Evolutionary conservation across 2,888 invertebrate genomes (phyloP), one percentile per base, ranked within the genome.

Genomic region (Tenthredo mesomela): DNA sequence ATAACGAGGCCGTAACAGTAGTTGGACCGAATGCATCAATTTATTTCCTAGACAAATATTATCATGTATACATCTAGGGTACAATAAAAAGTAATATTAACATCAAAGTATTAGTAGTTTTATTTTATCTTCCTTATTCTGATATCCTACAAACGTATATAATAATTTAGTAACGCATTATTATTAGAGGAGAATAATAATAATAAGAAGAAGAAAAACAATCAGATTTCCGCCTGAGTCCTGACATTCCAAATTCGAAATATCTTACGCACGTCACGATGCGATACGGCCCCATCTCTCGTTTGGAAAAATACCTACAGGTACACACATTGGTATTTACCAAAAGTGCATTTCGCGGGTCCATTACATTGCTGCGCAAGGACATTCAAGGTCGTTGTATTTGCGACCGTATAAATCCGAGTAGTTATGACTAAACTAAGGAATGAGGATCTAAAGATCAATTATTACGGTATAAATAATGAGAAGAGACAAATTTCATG

Each of bases 61-160:
- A 61, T 54, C 61, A 89, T 91, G 89, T 90, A 88, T 89, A 67
- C 47, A 43, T 88, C 89, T 90, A 91, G 90, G 87, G 82, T 82
- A 82, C 43, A 82, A 91, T 90, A 90, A 91, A 90, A 87, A 86
- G 18, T 29, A 67, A 70, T 37, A 82, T 67, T 67, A 82, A 37
- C 21, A 82, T 25, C 65, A 67, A 67, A 15, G n/a, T 37, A 25
- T 33, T 2, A 25, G 65, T 15, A 2, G 29, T 67, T 18, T 67
- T 33, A n/a, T 54, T 54, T 50, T n/a, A 50, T 50, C 18, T n/a
- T 18, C 18, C 18, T n/a, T 50, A 50, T 50, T 50, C 7, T n/a
- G n/a, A n/a, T 7, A 54, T 54, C 0, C 18, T n/a, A 54, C 10
- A n/a, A n/a, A n/a, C n/a, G n/a, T 54, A n/a, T n/a, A n/a, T n/a